Conservation (phyloP, 2,797 vertebrate species). For the Lagodon rhomboides region DNA sequence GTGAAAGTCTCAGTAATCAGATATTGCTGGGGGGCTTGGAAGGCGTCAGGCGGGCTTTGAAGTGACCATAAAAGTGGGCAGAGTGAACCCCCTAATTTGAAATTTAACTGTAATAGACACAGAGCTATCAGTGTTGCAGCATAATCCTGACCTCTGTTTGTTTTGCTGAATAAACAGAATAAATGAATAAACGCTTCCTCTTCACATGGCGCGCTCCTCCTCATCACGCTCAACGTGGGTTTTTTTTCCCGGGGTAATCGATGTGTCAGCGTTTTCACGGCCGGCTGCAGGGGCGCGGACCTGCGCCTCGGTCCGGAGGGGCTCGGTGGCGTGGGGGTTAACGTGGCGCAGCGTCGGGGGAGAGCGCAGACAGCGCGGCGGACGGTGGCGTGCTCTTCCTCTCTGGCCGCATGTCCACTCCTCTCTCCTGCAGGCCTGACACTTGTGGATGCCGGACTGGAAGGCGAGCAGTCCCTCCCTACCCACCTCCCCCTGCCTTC, state of each 20-base stretch:
- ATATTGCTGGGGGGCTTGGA: conserved; percentile 59
- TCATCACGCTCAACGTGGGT: conserved; percentile 66
- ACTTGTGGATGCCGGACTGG: conserved; percentile 51
- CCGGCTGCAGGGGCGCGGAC: conserved; percentile 73
- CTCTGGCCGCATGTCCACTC: conserved; percentile 46
- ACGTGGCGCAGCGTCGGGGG: conserved; percentile 36
- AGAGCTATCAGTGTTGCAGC: conserved; percentile 71
- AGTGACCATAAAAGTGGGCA: conserved; percentile 78
- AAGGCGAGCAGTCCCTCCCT: conserved; percentile 5
- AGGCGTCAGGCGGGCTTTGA: conserved; percentile 67
- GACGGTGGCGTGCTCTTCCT: conserved; percentile 49
- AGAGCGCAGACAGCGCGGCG: conserved; percentile 30
- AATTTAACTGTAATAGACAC: conserved; percentile 81
- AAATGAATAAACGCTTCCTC: conserved; percentile 78
- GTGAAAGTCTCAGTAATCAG: conserved; percentile 61
- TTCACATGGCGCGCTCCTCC: conserved; percentile 55
- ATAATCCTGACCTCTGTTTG: conserved; percentile 81
- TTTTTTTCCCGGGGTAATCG: conserved; percentile 63
- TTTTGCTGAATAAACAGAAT: conserved; percentile 85
- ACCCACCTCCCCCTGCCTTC: neutral
- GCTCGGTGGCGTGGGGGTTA: conserved; percentile 64
- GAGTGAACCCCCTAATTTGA: conserved; percentile 78
- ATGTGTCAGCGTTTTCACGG: conserved; percentile 83
- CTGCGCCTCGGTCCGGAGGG: conserved; percentile 46
- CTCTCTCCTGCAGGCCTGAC: conserved; percentile 55